These are phyloP conservation scores for Rhizoglyphus robini DNA, from an alignment of 1,140 invertebrate genomes.

Conservation along the genomic window DNA sequence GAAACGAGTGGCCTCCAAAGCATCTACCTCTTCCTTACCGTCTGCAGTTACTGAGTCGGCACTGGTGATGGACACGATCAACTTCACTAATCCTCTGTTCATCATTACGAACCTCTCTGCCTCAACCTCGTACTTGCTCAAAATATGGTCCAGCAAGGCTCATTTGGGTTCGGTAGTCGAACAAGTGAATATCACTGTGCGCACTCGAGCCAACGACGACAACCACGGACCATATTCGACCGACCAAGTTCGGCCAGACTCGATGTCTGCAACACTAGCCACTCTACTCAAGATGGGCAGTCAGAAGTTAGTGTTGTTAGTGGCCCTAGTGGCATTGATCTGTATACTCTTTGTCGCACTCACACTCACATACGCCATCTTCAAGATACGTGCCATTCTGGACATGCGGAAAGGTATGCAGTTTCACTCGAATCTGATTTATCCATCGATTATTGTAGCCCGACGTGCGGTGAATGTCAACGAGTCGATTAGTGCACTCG, in stretches of 20 bases:
- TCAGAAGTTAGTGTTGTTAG: background rate
- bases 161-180: background rate
- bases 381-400: constrained; percentile 5
- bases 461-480: constrained; percentile 13
- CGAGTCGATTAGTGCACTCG: constrained; percentile 4
- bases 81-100: constrained; percentile 13
- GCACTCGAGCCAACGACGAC: background rate
- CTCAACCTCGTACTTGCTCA: background rate
- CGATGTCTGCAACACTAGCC: background rate
- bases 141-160: constrained; percentile 8
- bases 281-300: background rate
- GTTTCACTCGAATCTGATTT: background rate
- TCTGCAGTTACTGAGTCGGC: background rate
- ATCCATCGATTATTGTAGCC: background rate
- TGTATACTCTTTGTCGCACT: background rate
- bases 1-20: background rate
- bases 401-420: background rate
- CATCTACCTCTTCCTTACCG: background rate
- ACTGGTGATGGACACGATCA: constrained; percentile 5
- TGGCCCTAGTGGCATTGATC: background rate
- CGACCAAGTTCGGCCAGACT: background rate
- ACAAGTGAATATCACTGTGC: constrained; percentile 11
- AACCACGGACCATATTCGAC: background rate
- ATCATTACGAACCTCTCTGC: constrained; percentile 8
- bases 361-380: background rate